Conservation (phyloP, 2,888 invertebrate species). For the Patella depressa region DNA sequence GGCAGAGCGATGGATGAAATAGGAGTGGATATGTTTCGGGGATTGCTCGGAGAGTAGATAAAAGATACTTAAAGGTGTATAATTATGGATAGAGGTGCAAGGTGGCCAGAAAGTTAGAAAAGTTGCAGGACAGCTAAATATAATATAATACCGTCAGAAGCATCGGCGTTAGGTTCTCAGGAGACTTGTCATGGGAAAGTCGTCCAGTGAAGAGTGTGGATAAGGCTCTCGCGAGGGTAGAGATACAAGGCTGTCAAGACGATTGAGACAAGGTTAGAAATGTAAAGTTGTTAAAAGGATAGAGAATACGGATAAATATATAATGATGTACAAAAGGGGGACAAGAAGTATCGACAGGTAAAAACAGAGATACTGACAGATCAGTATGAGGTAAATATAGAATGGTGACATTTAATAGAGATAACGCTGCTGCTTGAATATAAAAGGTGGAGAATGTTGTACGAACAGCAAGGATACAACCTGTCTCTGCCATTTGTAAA, state of each 20-base stretch:
- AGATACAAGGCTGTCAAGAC: not conserved
- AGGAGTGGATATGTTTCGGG: too few relatives aligned
- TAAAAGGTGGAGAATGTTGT: too few relatives aligned
- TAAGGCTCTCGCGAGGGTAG: constrained; percentile 10
- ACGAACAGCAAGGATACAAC: too few relatives aligned
- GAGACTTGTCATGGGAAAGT: not conserved
- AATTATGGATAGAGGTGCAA: too few relatives aligned
- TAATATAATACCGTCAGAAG: too few relatives aligned
- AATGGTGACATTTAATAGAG: not conserved
- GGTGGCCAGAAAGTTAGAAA: too few relatives aligned
- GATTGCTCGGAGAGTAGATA: not conserved
- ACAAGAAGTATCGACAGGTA: not conserved
- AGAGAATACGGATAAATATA: constrained; percentile 18
- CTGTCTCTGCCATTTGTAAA: too few relatives aligned
- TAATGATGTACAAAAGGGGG: not conserved
- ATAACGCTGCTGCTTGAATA: too few relatives aligned
- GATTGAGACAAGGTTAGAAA: constrained; percentile 5
- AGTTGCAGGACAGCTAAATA: too few relatives aligned
- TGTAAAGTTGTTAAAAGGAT: not conserved
- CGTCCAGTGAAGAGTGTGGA: constrained; percentile 19
- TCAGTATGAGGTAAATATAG: not conserved
- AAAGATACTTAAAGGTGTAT: too few relatives aligned
- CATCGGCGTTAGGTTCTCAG: too few relatives aligned
- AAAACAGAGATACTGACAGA: constrained; percentile 12
- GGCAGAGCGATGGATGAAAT: too few relatives aligned